These are phyloP conservation scores for Arizona elegans DNA, from an alignment of 2,113 vertebrate genomes.

Conservation along the genomic window DNA sequence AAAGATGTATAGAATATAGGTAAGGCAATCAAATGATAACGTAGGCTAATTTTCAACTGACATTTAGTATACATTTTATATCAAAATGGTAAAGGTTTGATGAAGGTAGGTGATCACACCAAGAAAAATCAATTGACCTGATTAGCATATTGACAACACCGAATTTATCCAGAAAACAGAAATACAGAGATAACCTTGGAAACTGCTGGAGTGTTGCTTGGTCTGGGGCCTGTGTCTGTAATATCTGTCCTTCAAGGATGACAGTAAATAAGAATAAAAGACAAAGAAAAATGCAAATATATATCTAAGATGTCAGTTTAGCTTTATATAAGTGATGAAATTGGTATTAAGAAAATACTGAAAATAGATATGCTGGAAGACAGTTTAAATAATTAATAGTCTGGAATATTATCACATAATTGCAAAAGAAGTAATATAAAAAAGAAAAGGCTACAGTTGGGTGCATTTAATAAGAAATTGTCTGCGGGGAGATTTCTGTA, in stretches of 20 bases:
- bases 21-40: background rate
- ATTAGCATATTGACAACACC: background rate
- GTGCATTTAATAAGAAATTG: background rate
- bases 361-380: background rate
- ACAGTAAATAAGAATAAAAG: background rate
- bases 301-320: background rate
- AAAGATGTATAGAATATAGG: background rate
- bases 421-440: background rate
- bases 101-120: background rate
- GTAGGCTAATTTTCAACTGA: background rate
- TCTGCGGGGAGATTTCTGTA: background rate
- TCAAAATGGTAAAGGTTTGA: background rate
- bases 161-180: background rate
- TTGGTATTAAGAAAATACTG: background rate
- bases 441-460: background rate
- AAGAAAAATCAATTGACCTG: background rate
- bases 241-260: background rate
- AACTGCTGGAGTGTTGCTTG: background rate
- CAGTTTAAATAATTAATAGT: background rate
- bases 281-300: background rate
- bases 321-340: background rate
- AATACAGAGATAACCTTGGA: background rate
- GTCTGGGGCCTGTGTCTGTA: background rate
- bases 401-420: background rate
- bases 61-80: background rate